Base-by-base conservation (phyloP, 1,140 invertebrate species). In the Bombus vancouverensis region DNA sequence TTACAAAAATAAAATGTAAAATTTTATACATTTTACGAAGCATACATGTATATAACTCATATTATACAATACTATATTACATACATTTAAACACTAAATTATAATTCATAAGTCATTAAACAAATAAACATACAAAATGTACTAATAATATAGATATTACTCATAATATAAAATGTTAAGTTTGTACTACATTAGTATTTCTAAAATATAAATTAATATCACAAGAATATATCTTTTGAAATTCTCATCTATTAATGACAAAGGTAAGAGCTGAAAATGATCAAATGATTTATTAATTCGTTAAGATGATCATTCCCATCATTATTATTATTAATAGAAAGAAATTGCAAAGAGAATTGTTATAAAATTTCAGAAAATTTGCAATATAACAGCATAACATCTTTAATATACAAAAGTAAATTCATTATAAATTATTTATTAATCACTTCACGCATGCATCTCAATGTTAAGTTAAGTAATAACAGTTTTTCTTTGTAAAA, bases 1-100 rank as follows among this genome's bases (percentile, higher is more conserved):
- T 62, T 88, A 79, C 53, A 74, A 88, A 76, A 88, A 79, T 75
- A 83, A 83, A 73, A 77, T 68, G 62, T 68, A 44, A 79, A 53
- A 85, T 57, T 76, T 80, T 86, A 62, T 75, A 81, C 39, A 81
- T 28, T 66, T 62, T 81, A 47, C 10, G 39, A 85, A 86, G 53
- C 62, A 82, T 44, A 66, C 59, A 32, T 25, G 44, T 82, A 53
- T 22, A 6, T 78, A 53, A 34, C 12, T 34, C 28, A 22, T 62
- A 70, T 71, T 70, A 70, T 86, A 82, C 44, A 73, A n/a, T 8
- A 39, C 57, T 86, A 59, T 59, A 85, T 72, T 59, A 73, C 18
- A 68, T 44, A 73, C 37, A 68, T 82, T 66, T 53, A 37, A 86
- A 13, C 12, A 44, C 8, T 75, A 28, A 44, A 75, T 57, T 68